These are phyloP conservation scores for Drosophila pandora DNA, from an alignment of 1,140 invertebrate genomes.

Conservation along the genomic window DNA sequence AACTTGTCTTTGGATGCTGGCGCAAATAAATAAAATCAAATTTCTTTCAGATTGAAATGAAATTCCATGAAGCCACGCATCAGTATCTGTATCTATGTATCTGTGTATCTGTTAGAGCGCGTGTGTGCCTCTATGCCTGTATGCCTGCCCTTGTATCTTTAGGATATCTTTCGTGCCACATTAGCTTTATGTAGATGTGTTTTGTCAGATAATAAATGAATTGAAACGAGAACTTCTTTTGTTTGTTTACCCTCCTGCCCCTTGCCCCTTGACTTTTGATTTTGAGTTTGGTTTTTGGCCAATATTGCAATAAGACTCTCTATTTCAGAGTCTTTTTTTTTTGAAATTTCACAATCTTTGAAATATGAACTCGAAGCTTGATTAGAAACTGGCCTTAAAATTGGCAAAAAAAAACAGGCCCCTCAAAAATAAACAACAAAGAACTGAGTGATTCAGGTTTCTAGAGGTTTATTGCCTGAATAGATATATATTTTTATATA, in stretches of 20 bases:
- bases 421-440: constrained; percentile 31
- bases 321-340: not conserved
- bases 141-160: constrained; percentile 31
- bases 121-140: not conserved
- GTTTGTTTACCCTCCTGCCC: constrained; percentile 25
- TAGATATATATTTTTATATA: constrained; percentile 1
- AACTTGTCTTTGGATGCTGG: constrained; percentile 39
- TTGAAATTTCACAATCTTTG: constrained; percentile 63
- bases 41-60: constrained; percentile 66
- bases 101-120: not conserved
- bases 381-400: constrained; percentile 17
- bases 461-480: constrained; percentile 6
- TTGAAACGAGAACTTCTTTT: constrained; percentile 46
- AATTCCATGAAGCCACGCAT: constrained; percentile 59
- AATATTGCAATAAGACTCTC: constrained; percentile 5
- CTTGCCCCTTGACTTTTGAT: constrained; percentile 35
- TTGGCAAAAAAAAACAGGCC: not conserved
- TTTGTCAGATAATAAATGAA: constrained; percentile 58
- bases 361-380: constrained; percentile 39
- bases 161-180: constrained; percentile 55
- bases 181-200: constrained; percentile 62
- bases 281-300: constrained; percentile 1
- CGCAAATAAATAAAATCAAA: constrained; percentile 56
- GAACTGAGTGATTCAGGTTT: constrained; percentile 27
- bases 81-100: constrained; percentile 18